phyloP scores from a whole-genome alignment of 2,113 vertebrate genomes.

The Apeltes quadracus region DNA sequence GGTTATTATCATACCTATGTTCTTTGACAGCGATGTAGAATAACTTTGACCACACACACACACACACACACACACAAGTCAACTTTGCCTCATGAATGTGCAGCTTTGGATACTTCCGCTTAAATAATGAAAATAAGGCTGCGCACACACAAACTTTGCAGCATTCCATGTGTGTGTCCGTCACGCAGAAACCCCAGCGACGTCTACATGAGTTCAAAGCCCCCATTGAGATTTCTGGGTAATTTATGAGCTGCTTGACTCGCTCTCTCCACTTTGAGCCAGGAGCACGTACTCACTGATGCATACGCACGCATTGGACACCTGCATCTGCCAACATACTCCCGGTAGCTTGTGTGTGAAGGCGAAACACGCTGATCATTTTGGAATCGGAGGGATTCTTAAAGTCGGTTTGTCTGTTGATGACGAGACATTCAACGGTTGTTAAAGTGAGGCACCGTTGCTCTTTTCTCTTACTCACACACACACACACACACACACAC shows the following conservation, averaged over 20 bases:
- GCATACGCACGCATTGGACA: conserved; percentile 16
- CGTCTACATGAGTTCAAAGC: conserved; percentile 47
- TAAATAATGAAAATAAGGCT: conserved; percentile 11
- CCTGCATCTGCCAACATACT: conserved; percentile 23
- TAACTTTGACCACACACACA: conserved; percentile 2
- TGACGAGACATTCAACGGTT: conserved; percentile 16
- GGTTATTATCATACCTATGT: not conserved
- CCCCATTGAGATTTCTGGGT: conserved; percentile 60
- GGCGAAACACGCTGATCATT: not conserved
- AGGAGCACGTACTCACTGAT: conserved; percentile 6
- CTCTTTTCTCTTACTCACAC: not conserved
- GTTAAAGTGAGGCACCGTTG: not conserved
- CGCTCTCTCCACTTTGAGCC: conserved; percentile 35
- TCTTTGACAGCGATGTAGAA: not conserved
- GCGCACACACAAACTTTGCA: conserved; percentile 5
- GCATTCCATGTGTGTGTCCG: conserved; percentile 26
- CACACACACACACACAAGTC: not conserved
- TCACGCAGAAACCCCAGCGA: conserved; percentile 41
- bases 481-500: not conserved
- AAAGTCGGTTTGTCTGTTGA: not conserved
- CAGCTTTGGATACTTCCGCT: not conserved
- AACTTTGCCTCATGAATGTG: conserved; percentile 4
- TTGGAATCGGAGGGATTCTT: not conserved
- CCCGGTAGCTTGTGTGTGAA: not conserved
- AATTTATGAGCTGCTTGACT: conserved; percentile 60